phyloP scores from a whole-genome alignment of 2,113 vertebrate species.

The Burhinus bistriatus region DNA sequence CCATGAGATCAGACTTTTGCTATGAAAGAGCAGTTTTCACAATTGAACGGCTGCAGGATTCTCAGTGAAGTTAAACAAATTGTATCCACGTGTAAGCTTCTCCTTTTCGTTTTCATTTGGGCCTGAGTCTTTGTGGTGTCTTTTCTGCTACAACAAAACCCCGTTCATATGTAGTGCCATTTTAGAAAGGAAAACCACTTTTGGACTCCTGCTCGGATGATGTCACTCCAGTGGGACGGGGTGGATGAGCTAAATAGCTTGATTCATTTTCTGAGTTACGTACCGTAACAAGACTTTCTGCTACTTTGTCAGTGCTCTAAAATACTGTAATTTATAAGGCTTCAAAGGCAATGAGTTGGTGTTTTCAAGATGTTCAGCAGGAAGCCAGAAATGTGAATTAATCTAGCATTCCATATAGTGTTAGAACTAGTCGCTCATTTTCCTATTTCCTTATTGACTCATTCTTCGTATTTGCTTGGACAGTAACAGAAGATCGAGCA shows the following conservation, averaged over 20 bases:
- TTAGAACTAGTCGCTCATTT: neutral
- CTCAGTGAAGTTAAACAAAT: neutral
- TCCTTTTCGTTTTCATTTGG: neutral
- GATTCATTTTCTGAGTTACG: constrained; percentile 2
- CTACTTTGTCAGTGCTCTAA: constrained; percentile 20
- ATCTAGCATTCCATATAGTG: neutral
- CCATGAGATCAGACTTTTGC: neutral
- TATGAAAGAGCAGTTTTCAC: neutral
- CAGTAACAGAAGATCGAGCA: neutral
- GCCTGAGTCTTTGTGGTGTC: neutral
- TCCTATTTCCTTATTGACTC: neutral
- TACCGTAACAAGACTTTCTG: neutral
- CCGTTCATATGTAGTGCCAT: neutral
- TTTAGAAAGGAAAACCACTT: neutral
- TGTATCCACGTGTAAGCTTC: neutral
- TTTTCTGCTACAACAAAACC: neutral
- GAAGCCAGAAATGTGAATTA: constrained; percentile 5
- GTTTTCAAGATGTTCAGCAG: neutral
- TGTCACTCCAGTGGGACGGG: constrained; percentile 2
- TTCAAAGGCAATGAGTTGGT: neutral
- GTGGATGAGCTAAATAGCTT: constrained; percentile 17
- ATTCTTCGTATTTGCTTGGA: neutral
- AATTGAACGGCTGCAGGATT: neutral
- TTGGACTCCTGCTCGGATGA: neutral
- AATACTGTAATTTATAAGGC: neutral